Evolutionary conservation across 1,140 invertebrate genomes (phyloP), one percentile per base, ranked within the genome.

Genomic region (Macrocentrus cingulum): DNA sequence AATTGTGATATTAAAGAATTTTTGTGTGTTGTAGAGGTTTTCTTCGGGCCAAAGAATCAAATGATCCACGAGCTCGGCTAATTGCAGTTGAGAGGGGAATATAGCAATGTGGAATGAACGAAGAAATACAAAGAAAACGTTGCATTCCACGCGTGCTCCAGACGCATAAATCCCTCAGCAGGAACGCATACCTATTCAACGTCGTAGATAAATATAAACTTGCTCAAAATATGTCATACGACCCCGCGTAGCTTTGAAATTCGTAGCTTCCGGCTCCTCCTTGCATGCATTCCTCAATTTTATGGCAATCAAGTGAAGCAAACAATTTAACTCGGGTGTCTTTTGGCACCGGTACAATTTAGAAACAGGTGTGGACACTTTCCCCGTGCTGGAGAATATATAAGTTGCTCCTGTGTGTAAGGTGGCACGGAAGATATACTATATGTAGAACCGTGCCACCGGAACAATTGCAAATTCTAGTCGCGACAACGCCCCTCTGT

Each of bases 81-180:
- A 69, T 69, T 69, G 45, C 45, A 56, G 29, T 29, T 56, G 36
- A 44, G 7, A 56, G 22, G 7, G 39, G 22, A 45, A 52, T 32
- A 45, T 46, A 42, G 37, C 25, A 45, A 44, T 16, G 29, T 37
- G 57, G 59, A 61, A 46, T 46, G 54, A 67, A 45, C 36, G 36
- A 61, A 57, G 48, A 61, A 61, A 42, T 51, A 70, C 70, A 71
- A 75, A 74, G 70, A 73, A 76, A 70, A 58, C 59, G 67, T 5
- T n/a, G 67, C 67, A 75, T 75, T 65, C 66, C 66, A 58, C 65
- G 59, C 69, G 66, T 71, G 70, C 71, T 71, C 70, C 73, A 77
- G 75, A 77, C 74, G 65, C 71, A 72, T 77, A 77, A 77, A 77
- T 77, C 75, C 70, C 66, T 76, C 72, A 68, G 48, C 70, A 51